Evolutionary conservation across 2,113 vertebrate species (phyloP).

Genomic region (Ammospiza caudacuta): DNA sequence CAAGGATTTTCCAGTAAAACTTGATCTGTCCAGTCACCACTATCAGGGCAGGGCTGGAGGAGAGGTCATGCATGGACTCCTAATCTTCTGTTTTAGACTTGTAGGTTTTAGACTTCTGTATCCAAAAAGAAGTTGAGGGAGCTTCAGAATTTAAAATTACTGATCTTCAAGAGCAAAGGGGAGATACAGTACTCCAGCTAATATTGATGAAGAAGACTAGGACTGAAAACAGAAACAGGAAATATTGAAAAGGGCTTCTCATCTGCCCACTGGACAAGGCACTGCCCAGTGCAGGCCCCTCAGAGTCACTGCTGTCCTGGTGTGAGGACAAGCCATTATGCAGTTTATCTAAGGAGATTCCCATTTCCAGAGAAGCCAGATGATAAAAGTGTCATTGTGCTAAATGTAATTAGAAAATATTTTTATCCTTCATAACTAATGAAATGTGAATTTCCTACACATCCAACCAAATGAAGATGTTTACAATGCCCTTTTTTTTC

Average conservation of each 20-base stretch:
- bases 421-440: not conserved
- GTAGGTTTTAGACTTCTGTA: not conserved
- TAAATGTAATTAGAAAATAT: not conserved
- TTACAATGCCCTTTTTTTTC: not conserved
- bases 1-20: not conserved
- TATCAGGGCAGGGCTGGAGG: not conserved
- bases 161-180: not conserved
- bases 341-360: not conserved
- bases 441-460: not conserved
- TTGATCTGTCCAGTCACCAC: not conserved
- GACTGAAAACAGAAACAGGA: not conserved
- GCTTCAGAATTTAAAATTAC: not conserved
- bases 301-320: not conserved
- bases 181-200: not conserved
- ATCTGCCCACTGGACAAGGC: not conserved
- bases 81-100: not conserved
- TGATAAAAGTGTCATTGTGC: not conserved
- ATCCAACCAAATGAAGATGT: not conserved
- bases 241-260: not conserved
- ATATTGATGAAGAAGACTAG: not conserved
- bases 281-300: not conserved
- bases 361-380: not conserved
- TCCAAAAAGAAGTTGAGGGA: not conserved
- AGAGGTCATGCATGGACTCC: fast-evolving
- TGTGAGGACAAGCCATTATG: not conserved